Conservation (phyloP, 2,888 invertebrate species). For the Sympetrum striolatum region DNA sequence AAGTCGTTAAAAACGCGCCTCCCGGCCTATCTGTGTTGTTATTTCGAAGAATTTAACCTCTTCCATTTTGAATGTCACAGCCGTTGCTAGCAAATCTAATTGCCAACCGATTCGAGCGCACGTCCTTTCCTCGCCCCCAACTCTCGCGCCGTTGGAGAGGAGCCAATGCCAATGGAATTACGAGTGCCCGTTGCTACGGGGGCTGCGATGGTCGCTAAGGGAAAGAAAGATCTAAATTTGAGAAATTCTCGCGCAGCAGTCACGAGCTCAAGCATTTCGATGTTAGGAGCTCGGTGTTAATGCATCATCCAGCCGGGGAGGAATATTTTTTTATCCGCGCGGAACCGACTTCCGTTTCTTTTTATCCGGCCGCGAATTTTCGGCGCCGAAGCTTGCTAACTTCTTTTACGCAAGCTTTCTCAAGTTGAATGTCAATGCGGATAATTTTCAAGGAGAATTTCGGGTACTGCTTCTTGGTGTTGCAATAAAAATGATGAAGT, state of each 20-base stretch:
- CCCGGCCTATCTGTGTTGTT: not conserved
- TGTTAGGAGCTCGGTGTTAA: too few relatives aligned
- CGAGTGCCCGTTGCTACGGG: not conserved
- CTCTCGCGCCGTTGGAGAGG: not conserved
- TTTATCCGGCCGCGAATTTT: too few relatives aligned
- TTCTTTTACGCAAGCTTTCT: too few relatives aligned
- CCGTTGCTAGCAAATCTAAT: not conserved
- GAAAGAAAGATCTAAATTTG: not conserved
- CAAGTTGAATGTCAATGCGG: too few relatives aligned
- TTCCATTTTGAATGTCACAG: not conserved
- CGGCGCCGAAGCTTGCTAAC: too few relatives aligned
- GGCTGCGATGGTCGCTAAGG: not conserved
- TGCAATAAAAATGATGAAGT: too few relatives aligned
- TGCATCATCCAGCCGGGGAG: too few relatives aligned
- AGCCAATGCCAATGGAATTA: not conserved
- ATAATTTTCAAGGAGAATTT: too few relatives aligned
- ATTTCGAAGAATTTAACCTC: not conserved
- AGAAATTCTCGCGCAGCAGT: not conserved
- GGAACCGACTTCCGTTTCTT: too few relatives aligned
- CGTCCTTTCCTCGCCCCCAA: not conserved
- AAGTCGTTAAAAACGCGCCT: not conserved
- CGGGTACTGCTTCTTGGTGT: too few relatives aligned
- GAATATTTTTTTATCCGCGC: too few relatives aligned
- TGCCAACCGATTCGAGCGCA: not conserved
- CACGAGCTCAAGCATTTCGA: too few relatives aligned